Base-by-base conservation (phyloP, 2,888 invertebrate species). In the Apodemia zela region DNA sequence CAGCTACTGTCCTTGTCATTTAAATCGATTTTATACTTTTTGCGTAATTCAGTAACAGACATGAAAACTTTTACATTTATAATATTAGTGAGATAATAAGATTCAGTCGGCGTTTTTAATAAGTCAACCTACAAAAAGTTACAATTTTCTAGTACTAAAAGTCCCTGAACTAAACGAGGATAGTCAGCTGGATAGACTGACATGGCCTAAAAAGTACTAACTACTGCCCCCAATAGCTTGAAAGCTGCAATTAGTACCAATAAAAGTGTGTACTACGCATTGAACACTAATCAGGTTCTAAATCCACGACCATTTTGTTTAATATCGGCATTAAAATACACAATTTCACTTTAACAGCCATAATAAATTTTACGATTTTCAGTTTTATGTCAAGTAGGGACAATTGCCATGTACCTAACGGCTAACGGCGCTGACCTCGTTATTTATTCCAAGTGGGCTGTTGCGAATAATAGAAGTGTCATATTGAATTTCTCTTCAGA, bases 391-490 rank as follows among this genome's bases (percentile, higher is more conserved):
- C 51, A 51, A 51, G 51, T 11, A 17, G 21, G 51, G 51, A 51
- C 51, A 51, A 51, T 51, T 18, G 51, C 51, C 51, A 21, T 51
- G 51, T 51, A 21, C 51, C 47, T 51, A 51, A 51, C 51, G 51
- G 51, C 51, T 51, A 51, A 51, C 51, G 51, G 49, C 49, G 18
- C 11, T 51, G 18, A 51, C 51, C 51, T 51, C 51, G 51, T 51
- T 51, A 51, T 18, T 51, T 51, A 51, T 51, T 51, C 51, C 61
- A n/a, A 63, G 18, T 38, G 51, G 51, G 54, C 38, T 38, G 60
- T 64, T 66, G 65, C 65, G 62, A 65, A 66, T 62, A 65, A 63
- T 65, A 65, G 65, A 17, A 49, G 49, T 49, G 49, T 10, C 21
- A 49, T 17, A 47, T 51, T 51, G 21, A 51, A 21, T 11, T 51